Base-by-base conservation (phyloP, 2,113 vertebrate genomes). In the Prietella phreatophila region DNA sequence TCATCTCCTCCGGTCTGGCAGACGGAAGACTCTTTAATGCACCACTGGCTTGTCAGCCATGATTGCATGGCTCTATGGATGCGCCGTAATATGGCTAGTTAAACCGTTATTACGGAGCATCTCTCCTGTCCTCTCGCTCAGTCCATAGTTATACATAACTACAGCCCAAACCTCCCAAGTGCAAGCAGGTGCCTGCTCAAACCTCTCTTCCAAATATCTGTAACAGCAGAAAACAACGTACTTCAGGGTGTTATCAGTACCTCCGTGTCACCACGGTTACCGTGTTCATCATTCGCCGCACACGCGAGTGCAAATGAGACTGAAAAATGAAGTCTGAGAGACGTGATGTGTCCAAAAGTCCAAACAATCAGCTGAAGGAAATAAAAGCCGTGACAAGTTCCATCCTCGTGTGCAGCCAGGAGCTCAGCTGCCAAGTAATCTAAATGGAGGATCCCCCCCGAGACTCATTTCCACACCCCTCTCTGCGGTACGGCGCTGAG, bases 21-120 rank as follows among this genome's bases (percentile, higher is more conserved):
- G 79, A 87, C 42, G 71, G 63, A 53, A 17, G 78, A 79, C 36
- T 61, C 84, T 91, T 90, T 92, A 84, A 92, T 83, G 88, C 85
- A 85, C 86, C 87, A 60, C 87, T 87, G 80, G 83, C 88, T 86
- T 88, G 83, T 86, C 71, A 85, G 73, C 27, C 60, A 55, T 78
- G 86, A 91, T 76, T 89, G 79, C 79, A 22, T 30, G 58, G 83
- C 50, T 61, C 60, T 88, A 76, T 81, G 82, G 86, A 88, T 63
- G 79, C 80, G 27, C 65, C 42, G 42, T 76, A 88, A 81, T 84
- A 53, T 20, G n/a, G 85, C 61, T 67, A 50, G 58, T 83, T 87
- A 55, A 79, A 71, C 73, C 7, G 30, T 85, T 85, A 88, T 89
- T 89, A 88, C n/a, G 19, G 61, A 55, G 63, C 75, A 63, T 85